phyloP scores from a whole-genome alignment of 2,888 invertebrate genomes.

The Drosophila subsilvestris region DNA sequence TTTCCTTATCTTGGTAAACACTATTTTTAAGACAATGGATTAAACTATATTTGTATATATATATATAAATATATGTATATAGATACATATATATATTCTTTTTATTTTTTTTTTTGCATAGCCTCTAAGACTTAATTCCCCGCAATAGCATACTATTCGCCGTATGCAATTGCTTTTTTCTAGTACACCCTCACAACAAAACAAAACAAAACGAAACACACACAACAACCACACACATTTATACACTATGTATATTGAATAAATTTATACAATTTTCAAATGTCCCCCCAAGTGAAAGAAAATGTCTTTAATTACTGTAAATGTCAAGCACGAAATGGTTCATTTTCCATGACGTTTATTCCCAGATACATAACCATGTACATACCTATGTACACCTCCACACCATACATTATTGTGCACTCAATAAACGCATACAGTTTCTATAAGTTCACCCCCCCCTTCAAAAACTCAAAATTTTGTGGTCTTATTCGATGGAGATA shows the following conservation, averaged over 20 bases:
- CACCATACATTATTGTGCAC: not conserved
- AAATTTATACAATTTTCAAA: conserved; percentile 44
- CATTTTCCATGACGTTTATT: not conserved
- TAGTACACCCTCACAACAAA: not conserved
- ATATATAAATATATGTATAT: not conserved
- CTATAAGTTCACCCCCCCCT: not conserved
- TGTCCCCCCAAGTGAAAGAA: conserved; percentile 5
- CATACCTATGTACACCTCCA: too few relatives aligned
- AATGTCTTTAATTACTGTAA: not conserved
- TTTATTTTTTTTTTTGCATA: conserved; percentile 20
- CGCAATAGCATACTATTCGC: not conserved
- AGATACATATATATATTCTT: not conserved
- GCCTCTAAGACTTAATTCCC: not conserved
- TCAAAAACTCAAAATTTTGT: not conserved
- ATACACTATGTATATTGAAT: conserved; percentile 43
- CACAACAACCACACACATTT: conserved; percentile 6
- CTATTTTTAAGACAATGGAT: not conserved
- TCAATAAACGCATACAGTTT: not conserved
- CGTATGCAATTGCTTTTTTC: not conserved
- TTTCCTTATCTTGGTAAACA: not conserved
- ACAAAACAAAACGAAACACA: not conserved
- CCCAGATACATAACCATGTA: not conserved
- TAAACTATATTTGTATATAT: not conserved
- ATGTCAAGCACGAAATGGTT: not conserved
- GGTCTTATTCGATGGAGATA: not conserved